Conservation (phyloP, 2,113 vertebrate species). For the Pollachius pollachius region DNA sequence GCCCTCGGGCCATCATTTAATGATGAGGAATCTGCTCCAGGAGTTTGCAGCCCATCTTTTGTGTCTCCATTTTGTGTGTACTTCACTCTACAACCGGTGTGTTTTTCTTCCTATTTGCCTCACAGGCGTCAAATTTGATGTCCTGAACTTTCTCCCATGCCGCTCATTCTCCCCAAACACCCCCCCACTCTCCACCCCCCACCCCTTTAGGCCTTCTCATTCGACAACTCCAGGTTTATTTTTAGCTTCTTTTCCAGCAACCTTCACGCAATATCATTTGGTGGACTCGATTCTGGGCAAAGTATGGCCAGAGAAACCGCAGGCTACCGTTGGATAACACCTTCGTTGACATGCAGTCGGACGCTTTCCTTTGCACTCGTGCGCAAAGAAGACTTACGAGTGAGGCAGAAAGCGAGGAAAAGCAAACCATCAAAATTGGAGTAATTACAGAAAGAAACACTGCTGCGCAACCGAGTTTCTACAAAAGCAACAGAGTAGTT, state of each 20-base stretch:
- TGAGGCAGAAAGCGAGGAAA: no score
- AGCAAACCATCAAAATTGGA: no score
- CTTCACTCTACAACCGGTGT: background rate
- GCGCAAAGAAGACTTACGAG: no score
- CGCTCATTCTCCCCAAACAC: constrained; percentile 12
- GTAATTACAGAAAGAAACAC: no score
- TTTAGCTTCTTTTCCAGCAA: constrained; percentile 31
- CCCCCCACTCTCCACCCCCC: background rate
- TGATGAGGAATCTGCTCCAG: constrained; percentile 59
- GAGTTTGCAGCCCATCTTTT: constrained; percentile 47
- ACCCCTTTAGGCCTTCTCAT: background rate
- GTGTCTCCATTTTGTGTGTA: constrained; percentile 30
- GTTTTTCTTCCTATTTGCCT: constrained; percentile 34
- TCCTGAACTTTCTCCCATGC: constrained; percentile 24
- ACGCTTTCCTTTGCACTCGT: no score
- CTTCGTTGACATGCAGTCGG: no score
- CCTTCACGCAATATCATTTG: constrained; percentile 11
- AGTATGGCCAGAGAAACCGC: constrained; percentile 11
- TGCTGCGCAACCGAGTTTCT: no score
- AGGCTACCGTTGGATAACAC: background rate
- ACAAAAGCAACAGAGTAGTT: no score
- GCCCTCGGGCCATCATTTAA: constrained; percentile 67
- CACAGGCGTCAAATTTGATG: constrained; percentile 30
- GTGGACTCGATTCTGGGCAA: background rate
- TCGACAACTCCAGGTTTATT: constrained; percentile 13